Evolutionary conservation across 2,113 vertebrate genomes (phyloP).

Genomic region (Manacus vitellinus): DNA sequence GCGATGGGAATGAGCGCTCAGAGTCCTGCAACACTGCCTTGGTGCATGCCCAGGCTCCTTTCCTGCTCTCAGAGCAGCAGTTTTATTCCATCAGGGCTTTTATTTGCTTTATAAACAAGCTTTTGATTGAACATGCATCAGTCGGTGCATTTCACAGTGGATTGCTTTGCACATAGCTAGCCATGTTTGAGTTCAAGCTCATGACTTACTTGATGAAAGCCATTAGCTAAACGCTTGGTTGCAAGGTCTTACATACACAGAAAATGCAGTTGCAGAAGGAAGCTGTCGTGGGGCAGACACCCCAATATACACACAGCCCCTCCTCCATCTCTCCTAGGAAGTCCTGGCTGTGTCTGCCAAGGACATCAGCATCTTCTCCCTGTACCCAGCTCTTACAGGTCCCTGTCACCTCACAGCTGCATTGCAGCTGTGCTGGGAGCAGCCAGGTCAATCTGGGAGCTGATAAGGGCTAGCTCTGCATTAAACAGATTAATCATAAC

Average conservation of each 20-base stretch:
- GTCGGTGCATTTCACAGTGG: constrained; percentile 50
- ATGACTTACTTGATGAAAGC: constrained; percentile 57
- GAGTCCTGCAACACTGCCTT: not conserved
- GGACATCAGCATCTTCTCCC: not conserved
- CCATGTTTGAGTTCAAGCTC: constrained; percentile 58
- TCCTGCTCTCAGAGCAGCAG: not conserved
- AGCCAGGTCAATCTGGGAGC: not conserved
- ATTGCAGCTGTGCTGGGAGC: not conserved
- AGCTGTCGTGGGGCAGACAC: not conserved
- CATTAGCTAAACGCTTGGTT: not conserved
- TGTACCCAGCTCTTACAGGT: not conserved
- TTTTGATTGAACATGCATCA: constrained; percentile 47
- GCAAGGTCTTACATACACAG: not conserved
- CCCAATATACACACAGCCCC: not conserved
- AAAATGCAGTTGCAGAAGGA: not conserved
- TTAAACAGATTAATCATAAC: not conserved
- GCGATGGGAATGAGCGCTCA: not conserved
- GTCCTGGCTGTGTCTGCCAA: not conserved
- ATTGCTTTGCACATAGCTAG: constrained; percentile 56
- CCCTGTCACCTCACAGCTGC: not conserved
- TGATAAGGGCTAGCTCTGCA: not conserved
- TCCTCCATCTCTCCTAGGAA: not conserved
- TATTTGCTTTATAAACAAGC: constrained; percentile 47
- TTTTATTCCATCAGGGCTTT: constrained; percentile 11
- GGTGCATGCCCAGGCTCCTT: not conserved